These are phyloP conservation scores for Caenorhabditis panamensis DNA, from an alignment of 2,888 invertebrate genomes.

Conservation along the genomic window DNA sequence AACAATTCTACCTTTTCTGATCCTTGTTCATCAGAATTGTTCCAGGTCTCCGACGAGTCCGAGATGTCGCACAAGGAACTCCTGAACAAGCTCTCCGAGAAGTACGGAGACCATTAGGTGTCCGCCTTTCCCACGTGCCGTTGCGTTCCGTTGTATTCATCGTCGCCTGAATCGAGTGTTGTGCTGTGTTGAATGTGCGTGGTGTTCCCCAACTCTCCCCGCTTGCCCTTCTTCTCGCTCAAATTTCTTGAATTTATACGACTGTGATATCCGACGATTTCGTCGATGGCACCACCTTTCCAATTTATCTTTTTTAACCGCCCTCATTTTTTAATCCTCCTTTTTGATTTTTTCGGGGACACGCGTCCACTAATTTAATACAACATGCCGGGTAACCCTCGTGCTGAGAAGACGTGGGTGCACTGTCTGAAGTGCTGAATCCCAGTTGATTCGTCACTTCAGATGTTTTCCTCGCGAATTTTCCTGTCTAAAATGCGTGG, in stretches of 20 bases:
- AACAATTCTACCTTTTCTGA: background rate
- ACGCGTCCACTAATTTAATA: constrained; percentile 50
- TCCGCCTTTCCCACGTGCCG: background rate
- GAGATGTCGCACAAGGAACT: constrained; percentile 81
- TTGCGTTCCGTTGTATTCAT: constrained; percentile 3
- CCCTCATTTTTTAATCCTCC: constrained; percentile 25
- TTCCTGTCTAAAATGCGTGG: constrained; percentile 37
- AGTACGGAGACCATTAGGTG: constrained; percentile 79
- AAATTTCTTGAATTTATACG: background rate
- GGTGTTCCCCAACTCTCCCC: background rate
- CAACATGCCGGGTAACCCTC: constrained; percentile 56
- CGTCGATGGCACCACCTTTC: constrained; percentile 4
- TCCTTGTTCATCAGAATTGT: constrained; percentile 1
- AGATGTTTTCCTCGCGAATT: background rate
- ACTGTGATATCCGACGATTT: constrained; percentile 9
- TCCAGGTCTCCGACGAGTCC: constrained; percentile 80
- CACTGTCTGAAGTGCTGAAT: background rate
- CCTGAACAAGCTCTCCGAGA: constrained; percentile 79
- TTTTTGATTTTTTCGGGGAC: constrained; percentile 45
- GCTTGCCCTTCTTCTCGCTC: background rate
- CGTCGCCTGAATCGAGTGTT: constrained; percentile 9
- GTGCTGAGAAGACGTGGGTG: constrained; percentile 22
- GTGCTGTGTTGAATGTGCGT: constrained; percentile 5
- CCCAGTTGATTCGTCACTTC: background rate
- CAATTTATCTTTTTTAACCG: constrained; percentile 39